Percentiles rank a stretch among this genome's conserved stretches.
Evolutionary conservation across 64 coral and sea anemone genomes (phyloP).

Genomic region (Cladopsammia gracilis): DNA sequence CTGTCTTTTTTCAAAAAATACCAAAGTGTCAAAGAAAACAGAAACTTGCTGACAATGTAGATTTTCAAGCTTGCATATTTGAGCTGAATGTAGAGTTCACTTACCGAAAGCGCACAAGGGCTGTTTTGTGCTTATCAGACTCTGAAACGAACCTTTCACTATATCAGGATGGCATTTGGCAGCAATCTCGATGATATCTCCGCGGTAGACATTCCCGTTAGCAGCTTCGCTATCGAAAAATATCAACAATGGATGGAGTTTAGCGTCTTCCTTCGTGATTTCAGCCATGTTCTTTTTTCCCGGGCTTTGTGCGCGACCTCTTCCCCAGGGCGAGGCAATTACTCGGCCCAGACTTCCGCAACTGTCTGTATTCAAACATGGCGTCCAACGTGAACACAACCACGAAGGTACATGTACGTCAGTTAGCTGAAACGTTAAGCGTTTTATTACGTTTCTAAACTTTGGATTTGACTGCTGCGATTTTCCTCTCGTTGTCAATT

Average conservation of each 20-base stretch:
- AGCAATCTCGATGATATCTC: constrained; percentile 96
- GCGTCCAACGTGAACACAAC: neutral
- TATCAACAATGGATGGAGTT: constrained; percentile 79
- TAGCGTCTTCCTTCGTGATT: constrained; percentile 1
- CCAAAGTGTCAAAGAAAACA: neutral
- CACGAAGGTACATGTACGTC: neutral
- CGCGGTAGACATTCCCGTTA: constrained; percentile 80
- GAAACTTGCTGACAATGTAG: constrained; percentile 33
- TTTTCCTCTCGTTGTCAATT: neutral
- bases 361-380: constrained; percentile 19
- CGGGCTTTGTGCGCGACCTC: constrained; percentile 54
- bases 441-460: neutral
- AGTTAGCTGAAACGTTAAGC: neutral
- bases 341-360: neutral
- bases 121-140: constrained; percentile 78
- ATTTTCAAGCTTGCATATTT: neutral
- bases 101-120: constrained; percentile 83
- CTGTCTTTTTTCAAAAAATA: neutral
- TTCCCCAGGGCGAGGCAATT: neutral
- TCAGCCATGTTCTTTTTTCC: constrained; percentile 95
- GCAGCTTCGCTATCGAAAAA: constrained; percentile 97
- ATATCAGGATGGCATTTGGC: constrained; percentile 93
- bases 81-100: neutral
- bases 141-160: constrained; percentile 78
- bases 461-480: neutral